Evolutionary conservation across 2,113 vertebrate species (phyloP), one percentile per base, ranked within the genome.

Genomic region (Struthidea cinerea): DNA sequence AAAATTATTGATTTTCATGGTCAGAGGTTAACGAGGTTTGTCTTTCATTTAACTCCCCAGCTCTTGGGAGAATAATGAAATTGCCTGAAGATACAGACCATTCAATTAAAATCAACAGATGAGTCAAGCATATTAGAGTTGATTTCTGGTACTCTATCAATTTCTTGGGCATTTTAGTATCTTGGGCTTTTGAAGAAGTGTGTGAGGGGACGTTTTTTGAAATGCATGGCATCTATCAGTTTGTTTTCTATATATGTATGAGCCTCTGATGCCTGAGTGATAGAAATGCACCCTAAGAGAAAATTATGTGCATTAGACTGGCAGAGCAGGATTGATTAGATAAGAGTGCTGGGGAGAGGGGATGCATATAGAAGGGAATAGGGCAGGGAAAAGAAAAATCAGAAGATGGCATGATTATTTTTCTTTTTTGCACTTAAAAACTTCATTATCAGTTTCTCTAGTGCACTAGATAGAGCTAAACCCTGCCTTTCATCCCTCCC

Each of bases 1-100:
- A 95, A 97, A 97, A 96, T 96, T 98, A 98, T 98, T 98, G 98
- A 98, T 98, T 98, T 98, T 94, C 82, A 83, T 87, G 97, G 97
- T 97, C 96, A 98, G 98, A 98, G 98, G 98, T 98, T 98, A 99
- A 98, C 97, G 49, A 97, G 84, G 79, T 97, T 98, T 96, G 89
- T 96, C 86, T 89, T 98, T 97, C 94, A 93, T 93, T 98, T 93
- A 89, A 65, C 86, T 93, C 74, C 89, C 77, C 74, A 85, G 56
- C 87, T 97, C 92, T 91, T 84, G 92, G 84, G 77, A 97, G 70
- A 96, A 90, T 97, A 96, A 97, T 95, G 89, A 89, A 95, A 96
- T 95, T 94, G 74, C 95, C 91, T 67, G 55, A 97, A 97, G 97
- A 96, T 77, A 96, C 75, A 93, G 77, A 90, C 87, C 56, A 82